Percentiles rank a stretch among this genome's conserved stretches.
Evolutionary conservation across 2,113 vertebrate species (phyloP).

Genomic region (Benthochromis sp.): DNA sequence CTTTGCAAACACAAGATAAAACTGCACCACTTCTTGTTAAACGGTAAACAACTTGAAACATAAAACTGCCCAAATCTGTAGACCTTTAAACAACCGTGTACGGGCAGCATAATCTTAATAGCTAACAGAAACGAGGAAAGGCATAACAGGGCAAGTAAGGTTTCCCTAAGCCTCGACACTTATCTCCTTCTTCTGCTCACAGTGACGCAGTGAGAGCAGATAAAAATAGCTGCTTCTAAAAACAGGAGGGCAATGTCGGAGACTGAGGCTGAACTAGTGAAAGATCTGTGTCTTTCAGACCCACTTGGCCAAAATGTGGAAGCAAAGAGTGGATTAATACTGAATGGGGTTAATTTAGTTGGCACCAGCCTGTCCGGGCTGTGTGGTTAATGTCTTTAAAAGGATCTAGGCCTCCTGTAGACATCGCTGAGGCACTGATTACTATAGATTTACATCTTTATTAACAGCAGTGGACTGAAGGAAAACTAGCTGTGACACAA

Average conservation of each 20-base stretch:
- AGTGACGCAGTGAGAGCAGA: conserved; percentile 43
- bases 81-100: neutral
- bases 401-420: neutral
- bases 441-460: neutral
- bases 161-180: conserved; percentile 34
- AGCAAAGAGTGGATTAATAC: neutral
- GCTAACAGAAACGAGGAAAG: neutral
- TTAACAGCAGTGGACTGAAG: neutral
- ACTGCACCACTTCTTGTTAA: neutral
- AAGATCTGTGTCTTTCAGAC: neutral
- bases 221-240: conserved; percentile 58
- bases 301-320: neutral
- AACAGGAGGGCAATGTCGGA: conserved; percentile 22
- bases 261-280: conserved; percentile 17
- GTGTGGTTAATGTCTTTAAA: neutral
- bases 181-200: conserved; percentile 29
- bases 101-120: neutral
- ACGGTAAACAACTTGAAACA: neutral
- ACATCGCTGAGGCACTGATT: neutral
- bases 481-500: neutral
- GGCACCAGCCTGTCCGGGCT: neutral
- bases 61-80: neutral
- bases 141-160: conserved; percentile 13
- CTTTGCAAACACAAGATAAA: neutral
- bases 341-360: neutral